phyloP scores from a whole-genome alignment of 2,113 vertebrate genomes.

The Puma concolor region DNA sequence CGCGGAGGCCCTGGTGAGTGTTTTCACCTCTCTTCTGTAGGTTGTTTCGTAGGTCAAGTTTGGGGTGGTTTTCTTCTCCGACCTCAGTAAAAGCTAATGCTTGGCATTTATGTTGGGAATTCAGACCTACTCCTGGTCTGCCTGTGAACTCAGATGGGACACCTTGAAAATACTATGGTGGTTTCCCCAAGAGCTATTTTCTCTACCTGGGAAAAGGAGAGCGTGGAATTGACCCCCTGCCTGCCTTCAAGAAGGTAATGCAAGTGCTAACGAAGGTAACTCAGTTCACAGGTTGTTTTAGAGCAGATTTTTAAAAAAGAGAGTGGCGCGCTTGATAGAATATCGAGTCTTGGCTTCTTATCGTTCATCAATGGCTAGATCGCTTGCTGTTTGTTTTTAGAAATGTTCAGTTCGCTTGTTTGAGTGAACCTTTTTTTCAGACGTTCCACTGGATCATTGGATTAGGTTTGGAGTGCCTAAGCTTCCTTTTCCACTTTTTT shows the following conservation, averaged over 20 bases:
- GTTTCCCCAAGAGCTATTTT: neutral
- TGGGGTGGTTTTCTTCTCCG: constrained; percentile 28
- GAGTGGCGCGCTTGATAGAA: neutral
- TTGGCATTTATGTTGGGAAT: constrained; percentile 4
- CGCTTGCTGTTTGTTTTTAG: constrained; percentile 33
- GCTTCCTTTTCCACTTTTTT: constrained; percentile 60
- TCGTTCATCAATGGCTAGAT: neutral
- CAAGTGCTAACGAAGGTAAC: neutral
- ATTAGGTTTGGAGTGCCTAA: constrained; percentile 11
- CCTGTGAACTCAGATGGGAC: constrained; percentile 31
- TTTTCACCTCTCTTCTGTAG: neutral
- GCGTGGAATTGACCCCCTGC: neutral
- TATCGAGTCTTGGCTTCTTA: neutral
- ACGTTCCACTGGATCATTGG: constrained; percentile 29
- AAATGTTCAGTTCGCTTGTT: constrained; percentile 9
- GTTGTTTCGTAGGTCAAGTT: neutral
- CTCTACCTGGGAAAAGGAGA: neutral
- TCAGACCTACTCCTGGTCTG: neutral
- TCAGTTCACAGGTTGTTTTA: neutral
- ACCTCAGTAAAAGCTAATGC: neutral
- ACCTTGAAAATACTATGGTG: neutral
- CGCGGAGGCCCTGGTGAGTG: constrained; percentile 73
- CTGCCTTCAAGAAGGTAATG: constrained; percentile 55
- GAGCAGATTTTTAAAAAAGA: neutral
- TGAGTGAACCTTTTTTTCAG: neutral